phyloP scores from a whole-genome alignment of 2,888 invertebrate species.

The Chrysotoxum bicinctum region DNA sequence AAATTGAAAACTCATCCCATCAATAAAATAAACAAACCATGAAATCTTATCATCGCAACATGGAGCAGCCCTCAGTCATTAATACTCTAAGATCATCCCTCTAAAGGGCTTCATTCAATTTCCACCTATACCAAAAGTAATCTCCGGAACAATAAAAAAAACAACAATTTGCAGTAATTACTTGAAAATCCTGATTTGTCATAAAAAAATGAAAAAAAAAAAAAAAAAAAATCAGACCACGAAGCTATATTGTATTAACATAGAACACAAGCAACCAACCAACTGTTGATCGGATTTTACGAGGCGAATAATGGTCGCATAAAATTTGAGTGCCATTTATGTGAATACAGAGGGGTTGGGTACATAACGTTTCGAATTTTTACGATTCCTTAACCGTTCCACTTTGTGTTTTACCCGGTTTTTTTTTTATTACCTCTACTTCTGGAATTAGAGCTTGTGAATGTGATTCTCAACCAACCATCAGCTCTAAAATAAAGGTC shows the following conservation, averaged over 20 bases:
- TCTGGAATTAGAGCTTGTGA: conserved; percentile 3
- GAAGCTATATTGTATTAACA: conserved; percentile 2
- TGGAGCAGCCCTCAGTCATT: not conserved
- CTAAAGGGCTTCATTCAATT: conserved; percentile 58
- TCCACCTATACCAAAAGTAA: conserved; percentile 68
- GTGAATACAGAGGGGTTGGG: conserved; percentile 40
- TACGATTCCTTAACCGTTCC: conserved; percentile 71
- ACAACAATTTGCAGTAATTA: conserved; percentile 74
- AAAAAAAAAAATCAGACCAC: conserved; percentile 38
- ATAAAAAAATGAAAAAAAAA: conserved; percentile 62
- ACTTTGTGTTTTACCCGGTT: conserved; percentile 55
- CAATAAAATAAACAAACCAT: conserved; percentile 50
- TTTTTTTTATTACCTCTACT: conserved; percentile 21
- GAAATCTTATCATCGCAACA: conserved; percentile 19
- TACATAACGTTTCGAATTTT: conserved; percentile 46
- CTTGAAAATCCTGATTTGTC: conserved; percentile 75
- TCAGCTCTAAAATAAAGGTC: conserved; percentile 41
- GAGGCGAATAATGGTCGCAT: conserved; percentile 80
- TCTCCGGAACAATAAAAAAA: conserved; percentile 17
- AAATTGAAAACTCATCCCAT: no score
- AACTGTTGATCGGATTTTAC: conserved; percentile 81
- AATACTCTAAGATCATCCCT: conserved; percentile 28
- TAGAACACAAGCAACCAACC: conserved; percentile 67
- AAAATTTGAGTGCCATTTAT: conserved; percentile 80
- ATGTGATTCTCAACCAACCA: conserved; percentile 25